These are phyloP conservation scores for Cheilosia urbana DNA, from an alignment of 2,888 invertebrate genomes.

Conservation along the genomic window DNA sequence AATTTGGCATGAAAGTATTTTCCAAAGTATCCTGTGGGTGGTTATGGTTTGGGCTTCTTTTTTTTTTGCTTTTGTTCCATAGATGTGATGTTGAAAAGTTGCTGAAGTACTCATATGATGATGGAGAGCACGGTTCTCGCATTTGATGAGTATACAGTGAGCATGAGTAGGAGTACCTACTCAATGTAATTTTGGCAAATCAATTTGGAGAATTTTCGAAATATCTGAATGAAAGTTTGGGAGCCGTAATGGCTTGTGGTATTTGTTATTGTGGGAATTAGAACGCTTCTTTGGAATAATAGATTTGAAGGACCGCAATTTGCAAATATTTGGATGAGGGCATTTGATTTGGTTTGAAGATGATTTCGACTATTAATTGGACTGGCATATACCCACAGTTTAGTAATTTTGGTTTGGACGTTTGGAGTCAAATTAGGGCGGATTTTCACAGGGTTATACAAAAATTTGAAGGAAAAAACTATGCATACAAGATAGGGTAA, in stretches of 20 bases:
- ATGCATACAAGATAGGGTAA: too few species aligned
- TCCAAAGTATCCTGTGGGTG: background rate
- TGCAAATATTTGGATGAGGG: background rate
- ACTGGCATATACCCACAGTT: too few species aligned
- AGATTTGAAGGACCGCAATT: background rate
- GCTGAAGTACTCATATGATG: background rate
- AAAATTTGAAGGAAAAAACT: too few species aligned
- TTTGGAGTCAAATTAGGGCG: too few species aligned
- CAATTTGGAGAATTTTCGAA: background rate
- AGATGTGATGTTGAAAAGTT: background rate
- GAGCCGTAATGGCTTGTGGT: background rate
- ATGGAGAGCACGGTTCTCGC: background rate
- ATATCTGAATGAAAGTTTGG: background rate
- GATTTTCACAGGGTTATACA: too few species aligned
- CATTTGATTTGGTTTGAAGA: background rate
- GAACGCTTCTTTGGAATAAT: background rate
- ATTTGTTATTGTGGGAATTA: background rate
- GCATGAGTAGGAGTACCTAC: background rate
- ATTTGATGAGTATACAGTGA: background rate
- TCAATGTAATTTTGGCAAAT: background rate
- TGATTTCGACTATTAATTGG: background rate
- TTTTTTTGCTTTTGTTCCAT: background rate
- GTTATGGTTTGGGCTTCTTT: background rate
- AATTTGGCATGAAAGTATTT: slow-evolving; percentile 24
- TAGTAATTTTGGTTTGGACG: too few species aligned